These are phyloP conservation scores for Daphoenositta chrysoptera DNA, from an alignment of 2,113 vertebrate genomes.

Conservation along the genomic window DNA sequence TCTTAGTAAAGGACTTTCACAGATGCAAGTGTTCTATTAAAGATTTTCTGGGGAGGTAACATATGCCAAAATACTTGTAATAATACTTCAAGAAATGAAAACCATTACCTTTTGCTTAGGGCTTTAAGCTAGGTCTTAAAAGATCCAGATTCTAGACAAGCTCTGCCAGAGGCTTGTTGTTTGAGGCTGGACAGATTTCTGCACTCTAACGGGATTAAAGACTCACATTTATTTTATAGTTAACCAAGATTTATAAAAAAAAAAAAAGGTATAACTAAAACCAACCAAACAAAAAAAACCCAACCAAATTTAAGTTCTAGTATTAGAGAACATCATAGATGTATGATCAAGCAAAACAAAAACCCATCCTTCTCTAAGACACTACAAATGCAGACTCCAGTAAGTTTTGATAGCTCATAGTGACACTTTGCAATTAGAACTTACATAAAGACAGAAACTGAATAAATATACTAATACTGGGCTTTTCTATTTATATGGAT, in stretches of 20 bases:
- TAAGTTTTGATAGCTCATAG: not conserved
- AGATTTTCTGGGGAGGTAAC: not conserved
- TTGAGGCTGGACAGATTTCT: not conserved
- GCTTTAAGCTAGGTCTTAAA: not conserved
- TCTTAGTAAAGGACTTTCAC: not conserved
- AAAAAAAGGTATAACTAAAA: not conserved
- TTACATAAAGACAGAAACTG: not conserved
- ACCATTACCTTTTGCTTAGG: not conserved
- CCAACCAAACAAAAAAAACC: not conserved
- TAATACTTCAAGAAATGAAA: not conserved
- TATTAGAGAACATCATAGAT: not conserved
- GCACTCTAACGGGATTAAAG: not conserved
- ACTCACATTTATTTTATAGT: not conserved
- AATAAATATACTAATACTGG: not conserved
- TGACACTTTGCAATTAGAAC: not conserved
- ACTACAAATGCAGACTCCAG: not conserved
- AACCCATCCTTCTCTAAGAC: fast-evolving
- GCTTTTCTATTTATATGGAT: not conserved
- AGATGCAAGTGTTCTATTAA: not conserved
- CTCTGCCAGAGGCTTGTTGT: not conserved
- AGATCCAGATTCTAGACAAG: not conserved
- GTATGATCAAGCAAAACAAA: not conserved
- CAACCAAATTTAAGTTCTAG: not conserved
- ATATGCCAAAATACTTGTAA: not conserved
- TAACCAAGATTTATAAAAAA: not conserved